Conservation (phyloP, 2,113 vertebrate genomes). For the Chaetura pelagica region DNA sequence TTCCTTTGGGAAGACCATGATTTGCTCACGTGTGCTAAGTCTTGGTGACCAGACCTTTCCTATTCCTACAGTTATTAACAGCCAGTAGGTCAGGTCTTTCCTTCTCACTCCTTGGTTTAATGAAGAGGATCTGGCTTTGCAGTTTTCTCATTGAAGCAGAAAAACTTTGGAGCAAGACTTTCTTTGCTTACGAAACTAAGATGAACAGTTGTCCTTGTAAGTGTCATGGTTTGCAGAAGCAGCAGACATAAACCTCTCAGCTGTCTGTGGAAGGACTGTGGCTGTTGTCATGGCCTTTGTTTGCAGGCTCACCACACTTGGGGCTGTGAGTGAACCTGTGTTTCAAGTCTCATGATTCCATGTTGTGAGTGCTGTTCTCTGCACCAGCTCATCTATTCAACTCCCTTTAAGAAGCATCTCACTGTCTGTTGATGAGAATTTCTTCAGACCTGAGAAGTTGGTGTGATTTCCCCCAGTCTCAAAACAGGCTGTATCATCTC, state of each 20-base stretch:
- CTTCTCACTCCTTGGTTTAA: neutral
- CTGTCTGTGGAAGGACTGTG: neutral
- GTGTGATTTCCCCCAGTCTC: neutral
- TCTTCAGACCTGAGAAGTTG: neutral
- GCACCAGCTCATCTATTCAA: neutral
- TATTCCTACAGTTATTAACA: rapidly evolving
- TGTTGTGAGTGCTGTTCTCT: neutral
- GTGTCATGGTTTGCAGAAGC: neutral
- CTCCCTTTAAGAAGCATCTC: neutral
- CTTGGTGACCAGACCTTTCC: neutral
- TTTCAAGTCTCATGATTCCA: neutral
- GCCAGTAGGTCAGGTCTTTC: neutral
- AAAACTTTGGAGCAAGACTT: neutral
- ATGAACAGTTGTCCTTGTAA: rapidly evolving
- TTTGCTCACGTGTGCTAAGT: neutral
- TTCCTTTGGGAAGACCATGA: neutral
- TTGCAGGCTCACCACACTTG: neutral
- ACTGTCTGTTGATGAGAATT: neutral
- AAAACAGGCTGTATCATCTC: neutral
- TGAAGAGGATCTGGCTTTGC: neutral
- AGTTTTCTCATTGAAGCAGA: neutral
- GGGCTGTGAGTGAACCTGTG: neutral
- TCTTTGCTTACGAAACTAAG: neutral
- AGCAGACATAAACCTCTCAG: rapidly evolving
- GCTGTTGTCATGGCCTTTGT: neutral